phyloP scores from a whole-genome alignment of 1,140 invertebrate species.

The Plectrocnemia conspersa region DNA sequence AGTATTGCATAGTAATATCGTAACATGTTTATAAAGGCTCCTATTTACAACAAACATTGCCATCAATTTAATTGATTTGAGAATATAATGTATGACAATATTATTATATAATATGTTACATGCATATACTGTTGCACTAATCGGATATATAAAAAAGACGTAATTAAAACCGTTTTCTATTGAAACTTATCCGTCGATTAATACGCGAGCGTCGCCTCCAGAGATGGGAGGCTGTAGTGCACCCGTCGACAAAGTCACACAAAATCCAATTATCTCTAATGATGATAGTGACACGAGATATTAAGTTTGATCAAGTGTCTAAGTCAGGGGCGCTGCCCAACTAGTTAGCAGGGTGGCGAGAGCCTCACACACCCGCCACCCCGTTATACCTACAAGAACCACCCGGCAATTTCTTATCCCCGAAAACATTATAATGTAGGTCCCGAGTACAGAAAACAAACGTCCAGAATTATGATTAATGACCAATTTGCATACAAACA shows the following conservation, averaged over 20 bases:
- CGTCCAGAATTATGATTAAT: conserved; percentile 37
- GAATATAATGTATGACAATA: too few relatives aligned
- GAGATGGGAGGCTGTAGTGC: conserved; percentile 14
- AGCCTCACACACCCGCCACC: background rate
- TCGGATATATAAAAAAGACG: too few relatives aligned
- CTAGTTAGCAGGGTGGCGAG: conserved; percentile 5
- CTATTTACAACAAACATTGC: too few relatives aligned
- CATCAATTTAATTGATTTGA: too few relatives aligned
- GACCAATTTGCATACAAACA: conserved; percentile 36
- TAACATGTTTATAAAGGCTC: too few relatives aligned
- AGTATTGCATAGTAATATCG: too few relatives aligned
- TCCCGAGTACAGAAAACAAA: conserved; percentile 34
- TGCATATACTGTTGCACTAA: too few relatives aligned
- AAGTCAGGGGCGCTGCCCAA: conserved; percentile 20
- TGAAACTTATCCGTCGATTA: too few relatives aligned
- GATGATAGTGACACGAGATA: conserved; percentile 36
- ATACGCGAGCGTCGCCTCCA: too few relatives aligned
- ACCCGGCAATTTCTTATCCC: conserved; percentile 32
- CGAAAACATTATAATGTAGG: conserved; percentile 33
- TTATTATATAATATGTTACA: too few relatives aligned
- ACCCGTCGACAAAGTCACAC: conserved; percentile 32
- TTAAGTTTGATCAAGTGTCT: conserved; percentile 36
- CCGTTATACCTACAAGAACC: background rate
- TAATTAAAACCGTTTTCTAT: too few relatives aligned
- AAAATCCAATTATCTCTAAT: conserved; percentile 37